Evolutionary conservation across 2,888 invertebrate genomes (phyloP), one percentile per base, ranked within the genome.

Genomic region (Notodonta dromedarius): DNA sequence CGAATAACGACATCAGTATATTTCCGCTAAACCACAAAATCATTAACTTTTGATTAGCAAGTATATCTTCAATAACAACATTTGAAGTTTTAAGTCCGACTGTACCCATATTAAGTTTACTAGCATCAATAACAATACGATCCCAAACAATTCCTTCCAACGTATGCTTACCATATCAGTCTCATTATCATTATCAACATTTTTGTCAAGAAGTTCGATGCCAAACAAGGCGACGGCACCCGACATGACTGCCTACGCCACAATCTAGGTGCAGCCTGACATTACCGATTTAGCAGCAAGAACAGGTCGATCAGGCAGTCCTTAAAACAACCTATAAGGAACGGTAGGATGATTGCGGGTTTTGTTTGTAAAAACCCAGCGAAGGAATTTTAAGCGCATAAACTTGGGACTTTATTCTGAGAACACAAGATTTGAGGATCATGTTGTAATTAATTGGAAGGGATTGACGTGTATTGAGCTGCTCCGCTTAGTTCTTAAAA

Each of bases 221-320:
- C 71, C 66, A 62, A 69, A 73, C 59, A 73, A 52, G 65, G 76
- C 32, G 14, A 24, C 24, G 1, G 12, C 57, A 57, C 44, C 11
- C 40, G 44, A 58, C 42, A 66, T 55, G 57, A 51, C 68, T 60
- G 59, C 74, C 71, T 71, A 73, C 69, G 62, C 62, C 40, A 16
- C n/a, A 16, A 51, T 14, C 62, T 60, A 60, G 62, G 56, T 64
- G 59, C 63, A 63, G 63, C 59, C 44, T 66, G 62, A 70, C 62
- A 74, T 71, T 71, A 67, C 67, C 62, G 58, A 57, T 69, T 67
- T 61, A 39, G 66, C 51, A 55, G 14, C 55, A 40, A 40, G 40
- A 53, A 69, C 59, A 59, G 56, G 67, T 58, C 54, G n/a, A 74
- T 58, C 65, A 70, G 65, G 68, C 63, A 62, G 59, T 63, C 70